Evolutionary conservation across 2,797 vertebrate species (phyloP).

Genomic region (Dermochelys coriacea): DNA sequence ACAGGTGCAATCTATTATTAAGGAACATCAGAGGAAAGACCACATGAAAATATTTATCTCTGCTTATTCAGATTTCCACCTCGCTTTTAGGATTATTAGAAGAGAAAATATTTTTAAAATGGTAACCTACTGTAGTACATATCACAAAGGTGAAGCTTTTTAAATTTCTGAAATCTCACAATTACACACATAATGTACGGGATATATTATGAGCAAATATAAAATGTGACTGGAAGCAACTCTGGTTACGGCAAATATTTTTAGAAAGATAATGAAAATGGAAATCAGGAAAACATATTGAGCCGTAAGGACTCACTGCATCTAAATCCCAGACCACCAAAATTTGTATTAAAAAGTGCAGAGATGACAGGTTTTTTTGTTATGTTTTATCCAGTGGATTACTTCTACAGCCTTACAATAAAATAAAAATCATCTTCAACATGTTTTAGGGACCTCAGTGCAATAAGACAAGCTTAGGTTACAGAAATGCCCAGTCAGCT

Average conservation of each 20-base stretch:
- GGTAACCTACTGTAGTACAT: neutral
- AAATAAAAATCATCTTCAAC: neutral
- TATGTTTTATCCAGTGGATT: neutral
- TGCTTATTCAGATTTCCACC: neutral
- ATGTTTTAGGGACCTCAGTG: neutral
- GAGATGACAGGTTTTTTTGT: neutral
- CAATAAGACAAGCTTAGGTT: neutral
- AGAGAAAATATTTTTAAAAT: neutral
- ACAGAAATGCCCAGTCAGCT: neutral
- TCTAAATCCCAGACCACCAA: neutral
- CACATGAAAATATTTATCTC: neutral
- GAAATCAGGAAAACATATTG: neutral
- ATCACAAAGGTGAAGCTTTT: neutral
- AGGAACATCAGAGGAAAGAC: neutral
- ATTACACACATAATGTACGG: neutral
- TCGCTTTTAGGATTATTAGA: neutral
- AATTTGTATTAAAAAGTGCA: neutral
- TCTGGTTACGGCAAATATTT: neutral
- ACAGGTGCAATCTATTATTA: neutral
- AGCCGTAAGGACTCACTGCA: neutral
- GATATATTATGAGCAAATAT: neutral
- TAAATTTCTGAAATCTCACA: neutral
- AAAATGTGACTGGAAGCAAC: neutral
- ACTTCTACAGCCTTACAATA: neutral
- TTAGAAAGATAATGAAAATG: neutral